These are phyloP conservation scores for Pangasius djambal DNA, from an alignment of 2,797 vertebrate genomes.

Conservation along the genomic window DNA sequence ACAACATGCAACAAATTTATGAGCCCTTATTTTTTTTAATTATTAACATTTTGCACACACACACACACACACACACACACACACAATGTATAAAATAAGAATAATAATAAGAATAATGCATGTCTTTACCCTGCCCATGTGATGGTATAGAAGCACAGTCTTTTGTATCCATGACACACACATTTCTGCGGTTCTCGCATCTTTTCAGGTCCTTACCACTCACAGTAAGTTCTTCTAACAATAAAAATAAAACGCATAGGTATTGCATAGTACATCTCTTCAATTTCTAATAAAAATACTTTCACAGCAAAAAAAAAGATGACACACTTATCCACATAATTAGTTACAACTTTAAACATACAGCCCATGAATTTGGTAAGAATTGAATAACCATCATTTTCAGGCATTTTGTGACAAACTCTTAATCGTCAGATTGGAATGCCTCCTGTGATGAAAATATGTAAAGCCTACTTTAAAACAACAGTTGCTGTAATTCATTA, in stretches of 20 bases:
- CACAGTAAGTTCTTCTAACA: constrained; percentile 51
- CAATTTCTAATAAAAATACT: neutral
- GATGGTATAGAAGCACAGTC: constrained; percentile 29
- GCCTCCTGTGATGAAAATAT: neutral
- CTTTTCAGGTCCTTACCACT: constrained; percentile 11
- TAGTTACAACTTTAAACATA: neutral
- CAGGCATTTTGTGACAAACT: neutral
- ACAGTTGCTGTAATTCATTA: neutral
- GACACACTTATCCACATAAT: neutral
- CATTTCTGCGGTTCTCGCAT: constrained; percentile 20
- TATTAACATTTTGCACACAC: too few relatives aligned
- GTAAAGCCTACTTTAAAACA: neutral
- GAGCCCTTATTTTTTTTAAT: too few relatives aligned
- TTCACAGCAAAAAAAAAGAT: neutral
- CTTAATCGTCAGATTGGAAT: neutral
- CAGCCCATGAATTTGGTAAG: neutral
- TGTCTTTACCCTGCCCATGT: constrained; percentile 15
- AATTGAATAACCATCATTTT: neutral
- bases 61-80: too few relatives aligned
- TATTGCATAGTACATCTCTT: neutral
- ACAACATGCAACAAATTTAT: too few relatives aligned
- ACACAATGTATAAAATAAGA: neutral
- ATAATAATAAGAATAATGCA: neutral
- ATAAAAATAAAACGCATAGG: constrained; percentile 4
- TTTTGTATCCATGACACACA: constrained; percentile 36